Evolutionary conservation across 2,888 invertebrate species (phyloP).

Genomic region (Hoplodrina blanda): DNA sequence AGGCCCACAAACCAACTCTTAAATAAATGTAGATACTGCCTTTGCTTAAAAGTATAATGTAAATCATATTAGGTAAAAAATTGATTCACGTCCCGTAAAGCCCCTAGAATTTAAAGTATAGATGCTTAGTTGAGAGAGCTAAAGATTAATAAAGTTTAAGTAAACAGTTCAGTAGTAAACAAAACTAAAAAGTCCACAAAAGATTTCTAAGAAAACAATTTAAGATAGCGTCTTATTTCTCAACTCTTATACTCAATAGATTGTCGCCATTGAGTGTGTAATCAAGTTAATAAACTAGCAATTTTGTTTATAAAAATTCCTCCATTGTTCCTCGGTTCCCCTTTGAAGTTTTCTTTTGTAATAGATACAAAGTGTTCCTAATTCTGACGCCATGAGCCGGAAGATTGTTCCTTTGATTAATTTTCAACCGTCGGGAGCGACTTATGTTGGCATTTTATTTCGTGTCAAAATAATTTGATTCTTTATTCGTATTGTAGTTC

Average conservation of each 20-base stretch:
- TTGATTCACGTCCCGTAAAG: background rate
- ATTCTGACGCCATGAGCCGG: conserved; percentile 74
- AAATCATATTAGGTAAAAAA: too few relatives aligned
- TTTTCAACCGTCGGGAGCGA: conserved; percentile 65
- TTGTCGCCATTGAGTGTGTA: conserved; percentile 41
- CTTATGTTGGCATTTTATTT: conserved; percentile 54
- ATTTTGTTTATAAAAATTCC: conserved; percentile 65
- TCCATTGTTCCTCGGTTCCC: conserved; percentile 51
- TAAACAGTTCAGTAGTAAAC: background rate
- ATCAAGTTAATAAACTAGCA: conserved; percentile 68
- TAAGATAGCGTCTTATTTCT: conserved; percentile 27
- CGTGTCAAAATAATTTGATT: conserved; percentile 43
- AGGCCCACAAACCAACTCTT: too few relatives aligned
- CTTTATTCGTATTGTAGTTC: conserved; percentile 2
- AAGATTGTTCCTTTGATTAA: conserved; percentile 79
- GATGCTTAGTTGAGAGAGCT: too few relatives aligned
- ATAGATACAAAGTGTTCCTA: conserved; percentile 75
- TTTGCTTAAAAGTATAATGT: too few relatives aligned
- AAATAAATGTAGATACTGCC: too few relatives aligned
- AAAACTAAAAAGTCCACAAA: conserved; percentile 7
- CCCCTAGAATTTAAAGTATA: background rate
- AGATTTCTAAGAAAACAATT: conserved; percentile 12
- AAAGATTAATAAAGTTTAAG: background rate
- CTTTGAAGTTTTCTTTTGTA: conserved; percentile 77
- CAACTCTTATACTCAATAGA: conserved; percentile 33